Evolutionary conservation across 2,113 vertebrate species (phyloP), one percentile per base, ranked within the genome.

Genomic region (Oriolus oriolus): DNA sequence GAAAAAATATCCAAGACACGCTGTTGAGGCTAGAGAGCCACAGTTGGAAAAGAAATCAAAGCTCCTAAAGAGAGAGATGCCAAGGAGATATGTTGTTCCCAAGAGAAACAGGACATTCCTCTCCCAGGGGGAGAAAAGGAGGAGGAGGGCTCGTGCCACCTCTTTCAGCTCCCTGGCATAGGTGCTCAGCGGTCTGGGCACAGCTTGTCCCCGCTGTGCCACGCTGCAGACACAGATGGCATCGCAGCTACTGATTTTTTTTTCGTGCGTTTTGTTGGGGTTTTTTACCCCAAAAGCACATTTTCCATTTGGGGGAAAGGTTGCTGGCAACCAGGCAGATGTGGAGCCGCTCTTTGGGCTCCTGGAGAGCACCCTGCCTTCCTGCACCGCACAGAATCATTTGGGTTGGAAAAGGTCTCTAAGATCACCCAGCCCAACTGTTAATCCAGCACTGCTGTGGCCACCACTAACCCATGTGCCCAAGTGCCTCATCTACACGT

Each of bases 21-120:
- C 71, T 54, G 64, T 75, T 84, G 59, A 86, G 83, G 63, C 63
- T 73, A 63, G 71, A 90, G 33, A 93, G 35, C 20, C 35, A 26
- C 92, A 92, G 88, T 74, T 97, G 96, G 94, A 86, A 96, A 96
- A 95, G 76, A 92, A 93, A 95, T 87, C 83, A 95, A 86, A 77
- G 90, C 90, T 83, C 63, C 71, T 79, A 80, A 69, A 90, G 91
- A 96, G 85, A 80, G 76, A 78, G 35, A 95, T 95, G 94, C 83
- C 91, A 88, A 84, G 83, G 76, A 90, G 78, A 87, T 87, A 37
- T 4, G 53, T 47, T 64, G 77, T 87, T 96, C 95, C 66, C 45
- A 4, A 70, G 82, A 94, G 96, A 96, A 92, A 64, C 79, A 66
- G 89, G 96, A 93, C 90, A 89, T 97, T 95, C 66, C 85, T 71